Base-by-base conservation (phyloP, 53 echinoderm and acorn worm species). In the Henricia sp. region DNA sequence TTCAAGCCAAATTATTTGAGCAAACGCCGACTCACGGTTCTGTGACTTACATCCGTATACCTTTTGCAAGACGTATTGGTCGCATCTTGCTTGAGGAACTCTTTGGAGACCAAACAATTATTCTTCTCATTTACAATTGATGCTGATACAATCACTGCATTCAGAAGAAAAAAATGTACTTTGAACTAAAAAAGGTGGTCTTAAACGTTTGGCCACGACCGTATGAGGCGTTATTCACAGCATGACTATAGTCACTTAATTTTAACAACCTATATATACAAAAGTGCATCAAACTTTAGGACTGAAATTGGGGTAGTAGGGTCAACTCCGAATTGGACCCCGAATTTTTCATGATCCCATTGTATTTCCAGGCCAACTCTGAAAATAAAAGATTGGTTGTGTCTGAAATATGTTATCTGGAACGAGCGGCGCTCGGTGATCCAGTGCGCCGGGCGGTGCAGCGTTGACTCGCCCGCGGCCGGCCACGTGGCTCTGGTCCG, bases 321-420 rank as follows among this genome's bases (percentile, higher is more conserved):
- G 50, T 48, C 17, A 50, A 71, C 50, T 32, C 50, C 35, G 33
- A n/a, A n/a, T n/a, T n/a, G n/a, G n/a, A n/a, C n/a, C 74, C 55
- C 35, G 12, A 30, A 39, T 67, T 37, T 67, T 60, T 54, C 50
- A 23, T 10, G 20, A 57, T 59, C 76, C 26, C 59, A 59, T 76
- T 76, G 76, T 76, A 28, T 76, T 76, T 58, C 59, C 42, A 76
- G 57, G 23, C 58, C 54, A 52, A 73, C 50, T 71, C 68, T 73
- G n/a, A 73, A 60, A 52, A n/a, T n/a, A n/a, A n/a, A 50, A 70
- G 51, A 58, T 29, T 19, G 76, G 59, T 41, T 42, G 59, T 76
- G 76, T 76, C 55, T 16, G 74, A 25, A 36, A 74, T 53, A 25
- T 37, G 36, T 16, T 76, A 41, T 76, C 58, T 76, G 46, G 76